Percentiles rank a stretch among this genome's conserved stretches.
Evolutionary conservation across 2,888 invertebrate genomes (phyloP).

Genomic region (Hoplodrina ambigua): DNA sequence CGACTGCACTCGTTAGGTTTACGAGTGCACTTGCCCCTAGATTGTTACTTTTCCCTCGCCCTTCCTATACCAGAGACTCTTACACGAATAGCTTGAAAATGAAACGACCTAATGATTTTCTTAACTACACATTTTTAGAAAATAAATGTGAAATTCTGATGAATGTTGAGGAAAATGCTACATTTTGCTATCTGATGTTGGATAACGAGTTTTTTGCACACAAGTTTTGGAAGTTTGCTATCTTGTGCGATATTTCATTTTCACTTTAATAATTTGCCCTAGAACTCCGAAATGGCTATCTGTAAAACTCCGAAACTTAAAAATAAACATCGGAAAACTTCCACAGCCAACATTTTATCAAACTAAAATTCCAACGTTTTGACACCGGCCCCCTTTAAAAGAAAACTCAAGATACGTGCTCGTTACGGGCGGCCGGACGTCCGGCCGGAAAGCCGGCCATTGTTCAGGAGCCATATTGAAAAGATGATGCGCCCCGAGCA

Average conservation of each 20-base stretch:
- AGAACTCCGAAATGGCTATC: neutral
- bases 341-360: constrained; percentile 25
- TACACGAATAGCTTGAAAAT: constrained; percentile 65
- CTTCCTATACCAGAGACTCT: constrained; percentile 60
- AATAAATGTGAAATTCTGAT: constrained; percentile 53
- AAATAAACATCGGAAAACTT: constrained; percentile 8
- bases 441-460: constrained; percentile 82
- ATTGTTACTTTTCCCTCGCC: constrained; percentile 78
- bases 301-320: constrained; percentile 11
- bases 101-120: constrained; percentile 73
- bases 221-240: constrained; percentile 24
- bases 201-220: constrained; percentile 36
- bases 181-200: constrained; percentile 37
- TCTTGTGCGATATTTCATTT: constrained; percentile 27
- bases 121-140: constrained; percentile 54
- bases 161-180: constrained; percentile 40
- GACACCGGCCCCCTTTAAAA: constrained; percentile 64
- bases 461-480: constrained; percentile 87
- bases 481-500: constrained; percentile 83
- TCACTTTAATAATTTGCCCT: constrained; percentile 15
- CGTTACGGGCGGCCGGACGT: constrained; percentile 83
- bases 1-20: constrained; percentile 80
- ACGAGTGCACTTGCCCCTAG: constrained; percentile 76
- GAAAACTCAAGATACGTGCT: constrained; percentile 79
- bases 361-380: constrained; percentile 55